Percentiles rank a stretch among this genome's conserved stretches.
These are phyloP conservation scores for Pecten maximus DNA, from an alignment of 2,888 invertebrate genomes.

Conservation along the genomic window DNA sequence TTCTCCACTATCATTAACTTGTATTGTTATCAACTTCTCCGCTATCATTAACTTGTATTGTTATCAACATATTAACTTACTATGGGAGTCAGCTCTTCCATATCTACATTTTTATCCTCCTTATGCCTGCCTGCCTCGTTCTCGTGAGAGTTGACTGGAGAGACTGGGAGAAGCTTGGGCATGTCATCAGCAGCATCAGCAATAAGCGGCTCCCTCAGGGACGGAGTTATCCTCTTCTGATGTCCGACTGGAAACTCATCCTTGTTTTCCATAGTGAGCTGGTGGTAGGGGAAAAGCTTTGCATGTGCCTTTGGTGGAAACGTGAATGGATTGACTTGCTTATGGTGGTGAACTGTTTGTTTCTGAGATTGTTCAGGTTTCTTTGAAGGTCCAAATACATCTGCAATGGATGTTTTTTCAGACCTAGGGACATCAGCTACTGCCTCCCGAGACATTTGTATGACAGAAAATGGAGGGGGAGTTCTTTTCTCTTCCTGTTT, in stretches of 20 bases:
- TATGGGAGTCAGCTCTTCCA: not conserved
- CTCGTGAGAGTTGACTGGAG: slow-evolving; percentile 33
- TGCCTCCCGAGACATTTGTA: slow-evolving; percentile 7
- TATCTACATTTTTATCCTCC: not conserved
- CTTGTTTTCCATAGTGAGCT: not conserved
- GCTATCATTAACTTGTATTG: no score
- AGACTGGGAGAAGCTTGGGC: slow-evolving; percentile 64
- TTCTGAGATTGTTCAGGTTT: not conserved
- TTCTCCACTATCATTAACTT: no score
- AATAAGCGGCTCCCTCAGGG: slow-evolving; percentile 39
- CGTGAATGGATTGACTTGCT: slow-evolving; percentile 50
- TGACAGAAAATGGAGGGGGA: slow-evolving; percentile 42
- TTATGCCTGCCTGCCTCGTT: not conserved
- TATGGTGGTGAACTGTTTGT: not conserved
- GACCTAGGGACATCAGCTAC: not conserved
- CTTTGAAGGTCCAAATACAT: not conserved
- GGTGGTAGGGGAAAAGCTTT: slow-evolving; percentile 1
- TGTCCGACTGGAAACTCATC: not conserved
- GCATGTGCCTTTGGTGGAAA: slow-evolving; percentile 49
- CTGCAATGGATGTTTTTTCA: not conserved
- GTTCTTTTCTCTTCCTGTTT: slow-evolving; percentile 35
- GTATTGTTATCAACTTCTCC: no score
- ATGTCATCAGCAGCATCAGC: slow-evolving; percentile 63
- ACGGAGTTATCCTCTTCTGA: not conserved
- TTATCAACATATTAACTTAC: no score